Percentiles rank a stretch among this genome's conserved stretches.
These are phyloP conservation scores for Ctenochaetus hawaiiensis DNA, from an alignment of 2,797 vertebrate species.

Conservation along the genomic window DNA sequence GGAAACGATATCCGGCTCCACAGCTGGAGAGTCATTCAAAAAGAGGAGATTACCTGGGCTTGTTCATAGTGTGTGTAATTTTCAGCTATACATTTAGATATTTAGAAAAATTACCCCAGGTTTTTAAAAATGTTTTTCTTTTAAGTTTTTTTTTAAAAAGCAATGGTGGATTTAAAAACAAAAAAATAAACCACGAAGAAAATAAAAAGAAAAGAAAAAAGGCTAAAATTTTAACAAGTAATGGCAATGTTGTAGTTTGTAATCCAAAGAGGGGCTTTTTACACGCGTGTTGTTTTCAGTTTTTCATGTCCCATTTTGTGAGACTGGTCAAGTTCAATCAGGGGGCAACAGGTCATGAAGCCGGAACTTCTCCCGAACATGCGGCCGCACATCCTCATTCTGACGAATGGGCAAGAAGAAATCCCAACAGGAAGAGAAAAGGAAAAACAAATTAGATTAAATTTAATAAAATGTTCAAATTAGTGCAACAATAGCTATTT, in stretches of 20 bases:
- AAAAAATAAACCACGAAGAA: slow-evolving; percentile 76
- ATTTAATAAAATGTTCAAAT: background rate
- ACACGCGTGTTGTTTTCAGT: slow-evolving; percentile 76
- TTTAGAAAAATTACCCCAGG: slow-evolving; percentile 81
- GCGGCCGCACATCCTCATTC: slow-evolving; percentile 98
- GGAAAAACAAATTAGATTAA: background rate
- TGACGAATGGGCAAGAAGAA: slow-evolving; percentile 62
- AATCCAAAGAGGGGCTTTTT: slow-evolving; percentile 90
- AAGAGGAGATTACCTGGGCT: slow-evolving; percentile 82
- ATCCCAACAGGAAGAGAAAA: slow-evolving; percentile 1
- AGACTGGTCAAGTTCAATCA: slow-evolving; percentile 86
- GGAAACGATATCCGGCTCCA: slow-evolving; percentile 69
- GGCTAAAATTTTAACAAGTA: slow-evolving; percentile 91
- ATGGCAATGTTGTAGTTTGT: slow-evolving; percentile 94
- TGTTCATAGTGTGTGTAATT: slow-evolving; percentile 73
- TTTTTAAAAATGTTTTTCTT: slow-evolving; percentile 84
- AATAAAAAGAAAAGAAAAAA: slow-evolving; percentile 77
- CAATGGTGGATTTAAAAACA: slow-evolving; percentile 89
- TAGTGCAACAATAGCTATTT: background rate
- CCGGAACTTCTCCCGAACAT: slow-evolving; percentile 97
- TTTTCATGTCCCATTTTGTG: slow-evolving; percentile 63
- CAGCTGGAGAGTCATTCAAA: slow-evolving; percentile 80
- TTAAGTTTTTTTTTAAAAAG: slow-evolving; percentile 89
- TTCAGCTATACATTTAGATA: slow-evolving; percentile 69
- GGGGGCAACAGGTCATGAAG: slow-evolving; percentile 98